These are phyloP conservation scores for Pholis gunnellus DNA, from an alignment of 2,113 vertebrate genomes.

Conservation along the genomic window DNA sequence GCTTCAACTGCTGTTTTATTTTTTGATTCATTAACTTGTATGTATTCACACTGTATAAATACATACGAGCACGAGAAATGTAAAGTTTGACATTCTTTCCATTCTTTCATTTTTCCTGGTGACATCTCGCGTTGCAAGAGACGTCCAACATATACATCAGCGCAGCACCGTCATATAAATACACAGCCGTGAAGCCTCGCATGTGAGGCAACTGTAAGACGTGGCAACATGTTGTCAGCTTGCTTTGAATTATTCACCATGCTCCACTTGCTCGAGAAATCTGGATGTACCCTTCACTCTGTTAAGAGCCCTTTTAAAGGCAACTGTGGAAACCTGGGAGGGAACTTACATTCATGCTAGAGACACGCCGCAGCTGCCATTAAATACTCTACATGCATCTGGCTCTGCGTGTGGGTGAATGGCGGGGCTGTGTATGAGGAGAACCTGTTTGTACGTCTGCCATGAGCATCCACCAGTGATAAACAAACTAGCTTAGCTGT, in stretches of 20 bases:
- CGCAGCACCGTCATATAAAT: constrained; percentile 29
- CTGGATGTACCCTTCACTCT: constrained; percentile 57
- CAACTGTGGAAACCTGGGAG: constrained; percentile 49
- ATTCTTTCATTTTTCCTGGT: not conserved
- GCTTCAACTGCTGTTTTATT: not conserved
- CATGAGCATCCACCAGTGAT: constrained; percentile 39
- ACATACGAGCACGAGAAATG: not conserved
- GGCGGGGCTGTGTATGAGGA: constrained; percentile 11
- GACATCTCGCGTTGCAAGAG: not conserved
- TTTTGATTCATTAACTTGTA: not conserved
- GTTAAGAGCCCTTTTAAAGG: constrained; percentile 66
- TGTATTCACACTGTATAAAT: not conserved
- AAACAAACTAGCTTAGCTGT: constrained; percentile 50
- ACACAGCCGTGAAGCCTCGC: constrained; percentile 35
- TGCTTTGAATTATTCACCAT: constrained; percentile 75
- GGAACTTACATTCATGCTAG: constrained; percentile 30
- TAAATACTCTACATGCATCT: constrained; percentile 31
- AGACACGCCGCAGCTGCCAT: constrained; percentile 15
- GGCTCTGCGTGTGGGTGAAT: constrained; percentile 34
- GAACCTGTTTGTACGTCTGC: constrained; percentile 33
- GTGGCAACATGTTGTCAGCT: constrained; percentile 55
- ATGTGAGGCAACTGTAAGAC: constrained; percentile 47
- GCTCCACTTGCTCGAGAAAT: constrained; percentile 55
- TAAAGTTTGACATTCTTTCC: not conserved
- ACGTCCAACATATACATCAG: constrained; percentile 23